These are phyloP conservation scores for Andrena chrysosceles DNA, from an alignment of 2,888 invertebrate species.

Conservation along the genomic window DNA sequence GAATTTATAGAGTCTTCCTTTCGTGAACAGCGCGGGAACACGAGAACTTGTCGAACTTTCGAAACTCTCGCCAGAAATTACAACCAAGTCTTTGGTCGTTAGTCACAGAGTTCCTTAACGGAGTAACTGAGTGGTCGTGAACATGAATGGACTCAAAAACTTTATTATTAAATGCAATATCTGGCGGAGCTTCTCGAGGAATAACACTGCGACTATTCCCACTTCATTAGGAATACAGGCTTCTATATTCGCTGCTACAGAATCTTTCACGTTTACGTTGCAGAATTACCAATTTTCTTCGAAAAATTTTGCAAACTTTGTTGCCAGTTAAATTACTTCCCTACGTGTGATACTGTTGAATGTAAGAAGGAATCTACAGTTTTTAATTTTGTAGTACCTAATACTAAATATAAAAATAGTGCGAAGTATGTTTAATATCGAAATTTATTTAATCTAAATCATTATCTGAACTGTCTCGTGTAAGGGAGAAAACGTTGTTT, in stretches of 20 bases:
- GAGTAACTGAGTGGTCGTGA: slow-evolving; percentile 33
- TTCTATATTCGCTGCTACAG: not conserved
- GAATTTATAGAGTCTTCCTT: slow-evolving; percentile 49
- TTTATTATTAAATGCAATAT: slow-evolving; percentile 61
- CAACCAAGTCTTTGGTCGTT: slow-evolving; percentile 62
- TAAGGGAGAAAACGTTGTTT: too few relatives aligned
- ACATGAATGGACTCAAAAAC: slow-evolving; percentile 54
- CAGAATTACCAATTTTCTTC: too few relatives aligned
- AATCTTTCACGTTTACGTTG: not conserved
- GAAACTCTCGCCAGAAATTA: slow-evolving; percentile 68
- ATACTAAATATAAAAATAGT: too few relatives aligned
- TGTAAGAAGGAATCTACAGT: too few relatives aligned
- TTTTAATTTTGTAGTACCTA: too few relatives aligned
- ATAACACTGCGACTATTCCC: not conserved
- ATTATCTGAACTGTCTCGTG: too few relatives aligned
- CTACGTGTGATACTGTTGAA: too few relatives aligned
- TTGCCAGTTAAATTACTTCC: too few relatives aligned
- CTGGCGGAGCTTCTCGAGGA: slow-evolving; percentile 12
- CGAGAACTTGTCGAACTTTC: slow-evolving; percentile 67
- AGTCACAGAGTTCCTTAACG: slow-evolving; percentile 60
- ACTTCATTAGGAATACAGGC: not conserved
- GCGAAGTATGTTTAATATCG: too few relatives aligned
- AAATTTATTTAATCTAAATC: too few relatives aligned
- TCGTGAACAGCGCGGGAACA: slow-evolving; percentile 45
- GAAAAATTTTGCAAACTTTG: too few relatives aligned